A percentile compares a stretch with the other conserved stretches of the same genome.
These are phyloP conservation scores for Stegostoma tigrinum DNA, from an alignment of 2,113 vertebrate species.

Conservation along the genomic window DNA sequence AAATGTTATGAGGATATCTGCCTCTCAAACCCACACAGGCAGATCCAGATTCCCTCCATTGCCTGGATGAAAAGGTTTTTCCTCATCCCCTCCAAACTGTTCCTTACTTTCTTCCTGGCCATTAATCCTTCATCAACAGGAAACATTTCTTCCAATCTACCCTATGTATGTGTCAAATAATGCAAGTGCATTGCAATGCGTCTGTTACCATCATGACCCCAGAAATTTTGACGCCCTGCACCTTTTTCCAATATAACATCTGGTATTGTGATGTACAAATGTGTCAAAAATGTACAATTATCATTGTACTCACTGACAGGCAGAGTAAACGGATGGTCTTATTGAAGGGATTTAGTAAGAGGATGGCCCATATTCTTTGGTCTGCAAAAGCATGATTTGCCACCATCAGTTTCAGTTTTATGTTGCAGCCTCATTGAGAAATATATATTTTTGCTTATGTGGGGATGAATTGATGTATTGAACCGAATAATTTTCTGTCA, in stretches of 20 bases:
- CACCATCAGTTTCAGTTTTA: not conserved
- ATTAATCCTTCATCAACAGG: too few relatives aligned
- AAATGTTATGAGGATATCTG: too few relatives aligned
- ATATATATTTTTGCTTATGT: not conserved
- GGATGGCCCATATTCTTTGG: not conserved
- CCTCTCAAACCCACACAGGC: too few relatives aligned
- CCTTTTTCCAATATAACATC: not conserved
- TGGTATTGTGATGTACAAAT: not conserved
- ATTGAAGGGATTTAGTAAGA: not conserved
- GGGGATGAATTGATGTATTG: not conserved
- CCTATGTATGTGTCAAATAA: too few relatives aligned
- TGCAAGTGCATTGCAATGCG: not conserved
- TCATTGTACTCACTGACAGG: not conserved
- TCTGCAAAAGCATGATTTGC: not conserved
- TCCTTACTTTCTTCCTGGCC: too few relatives aligned
- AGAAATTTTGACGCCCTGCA: too few relatives aligned
- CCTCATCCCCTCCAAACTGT: too few relatives aligned
- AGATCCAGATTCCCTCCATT: too few relatives aligned
- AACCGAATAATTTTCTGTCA: not conserved
- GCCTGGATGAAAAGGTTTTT: too few relatives aligned
- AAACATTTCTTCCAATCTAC: too few relatives aligned
- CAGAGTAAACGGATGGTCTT: not conserved
- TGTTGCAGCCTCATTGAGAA: not conserved
- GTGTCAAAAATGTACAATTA: not conserved
- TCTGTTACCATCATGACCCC: too few relatives aligned